phyloP scores from a whole-genome alignment of 2,113 vertebrate species.

The Ameiurus melas region DNA sequence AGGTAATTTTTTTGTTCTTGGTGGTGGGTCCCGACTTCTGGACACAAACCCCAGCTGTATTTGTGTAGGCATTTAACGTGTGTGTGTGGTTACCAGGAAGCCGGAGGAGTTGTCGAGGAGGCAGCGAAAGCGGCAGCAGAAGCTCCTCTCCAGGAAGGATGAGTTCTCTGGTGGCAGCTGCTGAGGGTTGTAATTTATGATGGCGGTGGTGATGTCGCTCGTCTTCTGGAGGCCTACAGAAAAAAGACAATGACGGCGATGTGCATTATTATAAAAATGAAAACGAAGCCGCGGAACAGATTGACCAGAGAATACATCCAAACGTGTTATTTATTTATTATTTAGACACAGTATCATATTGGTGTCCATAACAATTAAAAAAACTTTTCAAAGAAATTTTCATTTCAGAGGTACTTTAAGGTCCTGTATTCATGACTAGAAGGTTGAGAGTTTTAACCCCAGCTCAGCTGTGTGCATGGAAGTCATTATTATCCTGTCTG shows the following conservation, averaged over 20 bases:
- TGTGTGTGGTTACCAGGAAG: slow-evolving; percentile 66
- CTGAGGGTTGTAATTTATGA: slow-evolving; percentile 52
- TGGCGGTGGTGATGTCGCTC: slow-evolving; percentile 47
- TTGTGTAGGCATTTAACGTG: not conserved
- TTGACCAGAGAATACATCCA: not conserved
- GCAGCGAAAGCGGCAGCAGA: slow-evolving; percentile 73
- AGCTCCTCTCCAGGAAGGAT: slow-evolving; percentile 72
- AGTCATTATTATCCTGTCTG: not conserved
- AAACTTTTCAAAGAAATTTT: not conserved
- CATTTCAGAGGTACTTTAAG: not conserved
- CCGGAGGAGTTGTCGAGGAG: slow-evolving; percentile 74
- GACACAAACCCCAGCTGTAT: not conserved
- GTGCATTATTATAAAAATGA: not conserved
- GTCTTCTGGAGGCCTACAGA: slow-evolving; percentile 51
- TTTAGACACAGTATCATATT: not conserved
- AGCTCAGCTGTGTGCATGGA: not conserved
- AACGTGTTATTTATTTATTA: not conserved
- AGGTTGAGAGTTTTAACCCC: not conserved
- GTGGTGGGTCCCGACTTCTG: not conserved
- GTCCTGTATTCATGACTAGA: not conserved
- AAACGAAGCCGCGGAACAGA: not conserved
- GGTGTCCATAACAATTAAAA: not conserved
- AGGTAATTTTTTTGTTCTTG: not conserved
- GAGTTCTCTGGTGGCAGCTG: slow-evolving; percentile 68
- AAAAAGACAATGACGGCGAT: not conserved